phyloP scores from a whole-genome alignment of 2,113 vertebrate genomes.

The Rhombomys opimus region DNA sequence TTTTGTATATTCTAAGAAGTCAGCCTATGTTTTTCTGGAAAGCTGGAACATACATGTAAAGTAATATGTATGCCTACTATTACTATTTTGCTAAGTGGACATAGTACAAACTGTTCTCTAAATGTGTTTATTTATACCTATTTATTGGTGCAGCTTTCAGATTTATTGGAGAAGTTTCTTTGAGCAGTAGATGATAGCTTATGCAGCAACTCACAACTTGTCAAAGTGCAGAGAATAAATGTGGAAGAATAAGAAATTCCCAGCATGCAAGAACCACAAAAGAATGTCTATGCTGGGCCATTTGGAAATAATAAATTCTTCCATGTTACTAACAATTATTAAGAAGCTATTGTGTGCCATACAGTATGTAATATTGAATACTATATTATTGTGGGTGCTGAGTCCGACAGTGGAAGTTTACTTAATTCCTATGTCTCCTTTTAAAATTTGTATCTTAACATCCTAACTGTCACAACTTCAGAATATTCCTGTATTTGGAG shows the following conservation, averaged over 20 bases:
- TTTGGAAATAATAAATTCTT: neutral
- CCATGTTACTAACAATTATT: neutral
- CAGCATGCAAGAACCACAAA: neutral
- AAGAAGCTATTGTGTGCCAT: neutral
- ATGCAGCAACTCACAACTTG: neutral
- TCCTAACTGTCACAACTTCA: neutral
- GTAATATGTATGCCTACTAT: neutral
- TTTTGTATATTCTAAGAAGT: neutral
- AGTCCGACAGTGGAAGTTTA: neutral
- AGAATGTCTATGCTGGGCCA: neutral
- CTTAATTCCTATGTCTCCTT: neutral
- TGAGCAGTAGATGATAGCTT: neutral
- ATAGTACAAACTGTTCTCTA: neutral
- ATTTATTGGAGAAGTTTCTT: neutral
- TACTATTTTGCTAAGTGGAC: neutral
- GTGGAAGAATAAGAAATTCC: conserved; percentile 8
- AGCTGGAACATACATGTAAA: neutral
- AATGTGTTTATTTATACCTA: neutral
- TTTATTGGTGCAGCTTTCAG: neutral
- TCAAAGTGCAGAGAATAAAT: neutral
- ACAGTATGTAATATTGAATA: no score
- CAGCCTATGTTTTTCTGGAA: neutral
- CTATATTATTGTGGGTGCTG: neutral
- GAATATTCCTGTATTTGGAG: neutral
- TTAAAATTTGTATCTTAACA: neutral